A percentile compares a stretch with the other conserved stretches of the same genome.
Conservation (phyloP, 2,888 invertebrate species). For the Torymus tubicola region DNA sequence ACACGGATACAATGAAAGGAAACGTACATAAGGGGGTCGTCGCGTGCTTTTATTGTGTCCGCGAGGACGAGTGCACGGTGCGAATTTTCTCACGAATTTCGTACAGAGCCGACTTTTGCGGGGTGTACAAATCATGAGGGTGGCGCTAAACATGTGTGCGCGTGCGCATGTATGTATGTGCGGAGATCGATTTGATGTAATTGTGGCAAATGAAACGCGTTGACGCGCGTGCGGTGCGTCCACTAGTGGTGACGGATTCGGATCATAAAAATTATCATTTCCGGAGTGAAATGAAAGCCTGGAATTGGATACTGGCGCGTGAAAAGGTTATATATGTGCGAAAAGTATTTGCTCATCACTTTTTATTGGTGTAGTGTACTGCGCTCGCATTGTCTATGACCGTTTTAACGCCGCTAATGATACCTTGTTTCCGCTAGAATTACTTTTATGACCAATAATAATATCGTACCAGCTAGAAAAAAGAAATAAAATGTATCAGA, state of each 20-base stretch:
- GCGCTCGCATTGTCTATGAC: background rate
- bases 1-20: conserved; percentile 58
- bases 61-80: conserved; percentile 32
- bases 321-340: conserved; percentile 4
- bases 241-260: conserved; percentile 23
- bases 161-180: background rate
- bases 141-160: no score
- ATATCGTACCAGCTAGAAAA: no score
- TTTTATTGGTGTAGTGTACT: conserved; percentile 31
- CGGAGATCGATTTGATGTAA: conserved; percentile 50
- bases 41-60: conserved; percentile 43
- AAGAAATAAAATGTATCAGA: no score
- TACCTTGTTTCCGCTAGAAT: no score
- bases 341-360: conserved; percentile 46
- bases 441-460: no score
- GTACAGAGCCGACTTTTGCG: background rate
- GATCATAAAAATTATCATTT: conserved; percentile 44
- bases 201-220: conserved; percentile 54
- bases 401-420: conserved; percentile 8
- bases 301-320: background rate
- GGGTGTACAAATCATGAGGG: background rate
- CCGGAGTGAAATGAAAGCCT: background rate
- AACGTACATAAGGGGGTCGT: conserved; percentile 24
- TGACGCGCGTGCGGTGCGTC: conserved; percentile 29
- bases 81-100: conserved; percentile 60